Evolutionary conservation across 1,140 invertebrate genomes (phyloP), one percentile per base, ranked within the genome.

Genomic region (Drosophila ohnishii): DNA sequence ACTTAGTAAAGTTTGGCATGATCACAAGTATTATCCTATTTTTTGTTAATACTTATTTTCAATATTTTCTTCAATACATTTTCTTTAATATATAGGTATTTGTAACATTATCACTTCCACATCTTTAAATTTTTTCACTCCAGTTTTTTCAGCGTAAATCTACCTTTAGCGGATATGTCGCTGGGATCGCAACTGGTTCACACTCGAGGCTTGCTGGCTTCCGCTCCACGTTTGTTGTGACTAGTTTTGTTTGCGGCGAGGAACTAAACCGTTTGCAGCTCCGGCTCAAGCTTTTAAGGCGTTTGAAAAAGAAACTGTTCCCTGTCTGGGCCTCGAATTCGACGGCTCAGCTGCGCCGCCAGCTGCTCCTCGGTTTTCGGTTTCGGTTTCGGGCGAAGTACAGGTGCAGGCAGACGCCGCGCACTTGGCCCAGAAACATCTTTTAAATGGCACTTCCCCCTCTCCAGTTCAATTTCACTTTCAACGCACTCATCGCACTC

Each of bases 161-260:
- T 69, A 58, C 56, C 50, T 67, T 53, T 53, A 35, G 32, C 25
- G 34, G 40, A 30, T 61, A 16, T 75, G 7, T 72, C 37, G 59
- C 44, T 57, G 32, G 11, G 22, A 60, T 76, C 42, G 19, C 44
- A 69, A 64, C 69, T 80, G 73, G 57, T 80, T 66, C 74, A 88
- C 72, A 81, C 75, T 64, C 53, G 65, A 57, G 56, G 57, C 71
- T 65, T 65, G 37, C 28, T 69, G 50, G 71, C 78, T 81, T 85
- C 78, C 82, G 70, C 78, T 82, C 70, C 66, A 71, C 73, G 63
- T 56, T 55, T 83, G 83, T 80, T 90, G 87, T 90, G 86, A 90
- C 86, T 90, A 90, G 87, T 87, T 83, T 77, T 86, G 81, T 90
- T 90, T 90, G 81, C 86, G 82, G 80, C 82, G 86, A 90, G 86